These are phyloP conservation scores for Nyctibius bracteatus DNA, from an alignment of 2,113 vertebrate species.

Conservation along the genomic window DNA sequence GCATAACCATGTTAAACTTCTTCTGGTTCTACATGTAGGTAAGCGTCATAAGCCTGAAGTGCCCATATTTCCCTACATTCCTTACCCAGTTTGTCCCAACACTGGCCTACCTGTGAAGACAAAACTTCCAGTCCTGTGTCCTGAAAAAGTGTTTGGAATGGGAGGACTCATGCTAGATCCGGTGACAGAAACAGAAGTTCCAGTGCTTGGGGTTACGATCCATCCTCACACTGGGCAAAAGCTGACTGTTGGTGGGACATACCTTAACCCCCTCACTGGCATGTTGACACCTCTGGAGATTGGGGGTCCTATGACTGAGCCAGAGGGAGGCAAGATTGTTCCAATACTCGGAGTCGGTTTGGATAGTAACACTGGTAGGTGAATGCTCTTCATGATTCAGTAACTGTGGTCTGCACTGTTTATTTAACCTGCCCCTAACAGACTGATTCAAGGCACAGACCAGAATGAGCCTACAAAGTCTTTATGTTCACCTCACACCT, in stretches of 20 bases:
- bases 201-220: constrained; percentile 83
- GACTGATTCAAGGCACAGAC: not conserved
- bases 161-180: constrained; percentile 84
- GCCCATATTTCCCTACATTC: constrained; percentile 80
- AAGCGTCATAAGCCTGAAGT: constrained; percentile 66
- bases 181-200: constrained; percentile 80
- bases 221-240: constrained; percentile 81
- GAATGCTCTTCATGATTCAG: no score
- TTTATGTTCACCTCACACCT: not conserved
- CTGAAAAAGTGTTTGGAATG: constrained; percentile 67
- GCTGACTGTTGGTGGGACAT: constrained; percentile 79
- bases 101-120: constrained; percentile 66
- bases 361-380: constrained; percentile 81
- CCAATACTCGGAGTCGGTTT: constrained; percentile 80
- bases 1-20: not conserved
- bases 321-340: constrained; percentile 71
- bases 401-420: no score
- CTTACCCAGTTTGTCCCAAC: constrained; percentile 73
- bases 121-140: constrained; percentile 69
- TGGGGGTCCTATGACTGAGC: constrained; percentile 80
- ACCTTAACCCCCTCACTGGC: constrained; percentile 82
- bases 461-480: not conserved
- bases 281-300: constrained; percentile 80
- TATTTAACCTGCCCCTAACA: not conserved
- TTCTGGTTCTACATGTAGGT: constrained; percentile 57